Conservation (phyloP, 2,797 vertebrate species). For the Chaetophractus vellerosus region DNA sequence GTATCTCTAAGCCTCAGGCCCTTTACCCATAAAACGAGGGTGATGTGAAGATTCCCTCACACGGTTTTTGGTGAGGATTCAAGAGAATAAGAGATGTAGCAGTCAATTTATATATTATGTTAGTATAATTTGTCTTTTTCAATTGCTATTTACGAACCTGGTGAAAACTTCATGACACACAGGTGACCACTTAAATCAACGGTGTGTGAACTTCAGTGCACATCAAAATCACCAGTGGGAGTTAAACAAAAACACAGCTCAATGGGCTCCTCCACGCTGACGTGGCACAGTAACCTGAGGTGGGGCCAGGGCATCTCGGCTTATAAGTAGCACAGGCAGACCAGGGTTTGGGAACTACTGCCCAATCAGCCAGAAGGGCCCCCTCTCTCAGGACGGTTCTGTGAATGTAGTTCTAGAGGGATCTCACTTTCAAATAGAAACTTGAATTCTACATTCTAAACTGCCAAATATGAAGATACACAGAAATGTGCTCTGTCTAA, state of each 20-base stretch:
- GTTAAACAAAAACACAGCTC: not conserved
- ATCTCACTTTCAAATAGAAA: not conserved
- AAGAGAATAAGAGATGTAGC: not conserved
- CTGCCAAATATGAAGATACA: not conserved
- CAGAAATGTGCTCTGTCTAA: not conserved
- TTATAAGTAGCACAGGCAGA: not conserved
- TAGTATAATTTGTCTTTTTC: not conserved
- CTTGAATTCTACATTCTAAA: not conserved
- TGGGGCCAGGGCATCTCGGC: not conserved
- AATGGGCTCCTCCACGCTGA: not conserved
- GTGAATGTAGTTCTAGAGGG: not conserved
- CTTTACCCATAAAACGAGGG: not conserved
- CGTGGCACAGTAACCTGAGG: too few species aligned
- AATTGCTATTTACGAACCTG: not conserved
- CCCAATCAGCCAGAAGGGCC: not conserved
- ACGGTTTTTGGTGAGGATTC: not conserved
- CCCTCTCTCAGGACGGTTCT: not conserved
- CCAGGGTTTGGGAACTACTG: not conserved
- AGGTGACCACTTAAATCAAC: not conserved
- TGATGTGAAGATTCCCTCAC: not conserved
- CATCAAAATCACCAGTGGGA: not conserved
- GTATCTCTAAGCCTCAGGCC: not conserved
- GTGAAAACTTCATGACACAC: not conserved
- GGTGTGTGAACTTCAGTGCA: not conserved
- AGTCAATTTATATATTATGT: not conserved